These are phyloP conservation scores for Microplitis demolitor DNA, from an alignment of 1,140 invertebrate species.

Conservation along the genomic window DNA sequence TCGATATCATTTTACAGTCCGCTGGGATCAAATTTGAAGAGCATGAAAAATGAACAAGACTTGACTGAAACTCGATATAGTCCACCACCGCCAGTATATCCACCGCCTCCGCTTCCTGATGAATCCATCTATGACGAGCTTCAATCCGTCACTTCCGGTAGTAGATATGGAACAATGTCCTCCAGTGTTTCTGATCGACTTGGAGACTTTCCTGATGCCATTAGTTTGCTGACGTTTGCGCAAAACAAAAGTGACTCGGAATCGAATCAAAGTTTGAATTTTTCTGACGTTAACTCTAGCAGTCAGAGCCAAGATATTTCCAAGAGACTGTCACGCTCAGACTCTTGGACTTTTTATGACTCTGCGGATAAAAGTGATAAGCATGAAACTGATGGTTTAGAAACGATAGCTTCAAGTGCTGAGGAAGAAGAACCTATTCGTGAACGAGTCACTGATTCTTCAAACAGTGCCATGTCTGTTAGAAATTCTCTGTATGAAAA, in stretches of 20 bases:
- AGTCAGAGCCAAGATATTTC: conserved; percentile 1
- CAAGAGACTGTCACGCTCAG: conserved; percentile 56
- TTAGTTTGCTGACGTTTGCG: conserved; percentile 37
- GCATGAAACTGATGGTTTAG: conserved; percentile 34
- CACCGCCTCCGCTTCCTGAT: conserved; percentile 65
- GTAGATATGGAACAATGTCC: conserved; percentile 50
- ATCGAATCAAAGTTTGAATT: conserved; percentile 43
- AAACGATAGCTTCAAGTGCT: conserved; percentile 42
- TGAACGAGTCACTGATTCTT: conserved; percentile 34
- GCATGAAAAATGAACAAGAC: conserved; percentile 49
- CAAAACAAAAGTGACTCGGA: conserved; percentile 56
- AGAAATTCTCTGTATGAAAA: conserved; percentile 56
- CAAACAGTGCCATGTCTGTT: conserved; percentile 44
- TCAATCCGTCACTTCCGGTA: conserved; percentile 57
- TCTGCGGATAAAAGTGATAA: conserved; percentile 32
- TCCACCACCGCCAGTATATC: conserved; percentile 64
- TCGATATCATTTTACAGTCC: conserved; percentile 61
- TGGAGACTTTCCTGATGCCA: conserved; percentile 52
- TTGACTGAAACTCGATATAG: conserved; percentile 46
- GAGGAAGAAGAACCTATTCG: conserved; percentile 40
- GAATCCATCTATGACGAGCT: conserved; percentile 66
- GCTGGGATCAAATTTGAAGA: conserved; percentile 46
- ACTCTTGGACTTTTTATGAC: conserved; percentile 67
- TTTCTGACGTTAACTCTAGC: conserved; percentile 35
- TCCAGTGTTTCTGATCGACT: conserved; percentile 51